These are phyloP conservation scores for Apis dorsata DNA, from an alignment of 1,140 invertebrate species.

Conservation along the genomic window DNA sequence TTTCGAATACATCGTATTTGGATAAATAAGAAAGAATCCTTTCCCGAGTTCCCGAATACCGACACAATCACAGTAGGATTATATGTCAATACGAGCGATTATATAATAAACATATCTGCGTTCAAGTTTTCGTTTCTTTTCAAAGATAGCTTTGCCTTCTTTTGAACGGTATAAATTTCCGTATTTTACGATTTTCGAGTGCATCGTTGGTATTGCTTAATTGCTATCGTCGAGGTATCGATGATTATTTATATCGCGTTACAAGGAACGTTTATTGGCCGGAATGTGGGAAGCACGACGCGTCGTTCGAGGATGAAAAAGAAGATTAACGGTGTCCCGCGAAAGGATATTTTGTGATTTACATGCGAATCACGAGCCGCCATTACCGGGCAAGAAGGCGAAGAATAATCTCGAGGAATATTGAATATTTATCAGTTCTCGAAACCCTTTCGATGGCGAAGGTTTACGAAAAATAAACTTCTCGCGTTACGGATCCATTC, in stretches of 20 bases:
- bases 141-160: constrained; percentile 16
- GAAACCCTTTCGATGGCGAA: background rate
- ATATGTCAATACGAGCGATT: background rate
- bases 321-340: constrained; percentile 49
- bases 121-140: background rate
- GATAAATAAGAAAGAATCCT: too few relatives aligned
- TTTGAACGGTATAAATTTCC: constrained; percentile 31
- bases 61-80: background rate
- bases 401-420: constrained; percentile 28
- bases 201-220: constrained; percentile 49
- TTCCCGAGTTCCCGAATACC: background rate
- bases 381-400: constrained; percentile 43
- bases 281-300: background rate
- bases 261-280: constrained; percentile 53
- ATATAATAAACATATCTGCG: background rate
- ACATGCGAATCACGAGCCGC: constrained; percentile 57
- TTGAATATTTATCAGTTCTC: constrained; percentile 57
- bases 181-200: constrained; percentile 53
- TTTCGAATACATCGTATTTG: too few relatives aligned
- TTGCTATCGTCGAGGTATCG: constrained; percentile 54
- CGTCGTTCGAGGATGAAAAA: constrained; percentile 18
- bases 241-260: constrained; percentile 59
- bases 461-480: constrained; percentile 19
- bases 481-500: background rate
- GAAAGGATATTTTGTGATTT: constrained; percentile 59